Percentiles rank a stretch among this genome's conserved stretches.
These are phyloP conservation scores for mouse (Mus musculus) DNA, from an alignment of 2,113 vertebrate species.

Conservation along the genomic window DNA sequence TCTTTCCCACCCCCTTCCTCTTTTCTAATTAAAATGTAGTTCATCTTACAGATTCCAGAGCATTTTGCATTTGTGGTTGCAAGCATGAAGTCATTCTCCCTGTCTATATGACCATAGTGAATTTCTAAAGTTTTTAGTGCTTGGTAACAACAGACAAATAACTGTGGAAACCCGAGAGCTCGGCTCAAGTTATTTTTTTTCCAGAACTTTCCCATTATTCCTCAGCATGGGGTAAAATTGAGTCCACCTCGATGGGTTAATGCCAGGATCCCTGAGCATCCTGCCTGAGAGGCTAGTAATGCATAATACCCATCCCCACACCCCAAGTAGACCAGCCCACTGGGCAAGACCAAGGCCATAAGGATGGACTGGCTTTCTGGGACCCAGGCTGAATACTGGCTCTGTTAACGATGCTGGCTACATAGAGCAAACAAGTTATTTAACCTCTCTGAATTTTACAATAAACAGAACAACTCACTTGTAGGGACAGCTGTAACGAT, in stretches of 20 bases:
- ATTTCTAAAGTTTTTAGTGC: conserved; percentile 79
- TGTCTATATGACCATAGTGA: conserved; percentile 84
- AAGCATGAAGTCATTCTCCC: conserved; percentile 87
- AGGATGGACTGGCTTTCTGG: neutral
- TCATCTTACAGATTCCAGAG: conserved; percentile 85
- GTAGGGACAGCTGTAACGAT: neutral
- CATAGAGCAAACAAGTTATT: neutral
- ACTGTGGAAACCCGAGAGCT: conserved; percentile 84
- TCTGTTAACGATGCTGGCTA: neutral
- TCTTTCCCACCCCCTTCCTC: conserved; percentile 80
- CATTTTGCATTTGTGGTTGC: conserved; percentile 85
- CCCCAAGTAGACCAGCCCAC: neutral
- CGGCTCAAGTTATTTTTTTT: conserved; percentile 76
- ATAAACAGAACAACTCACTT: neutral
- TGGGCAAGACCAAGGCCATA: neutral
- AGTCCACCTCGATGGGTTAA: conserved; percentile 57
- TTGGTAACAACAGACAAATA: conserved; percentile 88
- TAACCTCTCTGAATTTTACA: conserved; percentile 2
- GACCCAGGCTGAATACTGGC: neutral
- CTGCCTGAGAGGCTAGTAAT: neutral
- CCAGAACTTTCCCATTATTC: conserved; percentile 78
- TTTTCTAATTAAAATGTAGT: conserved; percentile 84
- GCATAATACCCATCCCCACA: neutral
- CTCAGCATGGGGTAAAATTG: conserved; percentile 73
- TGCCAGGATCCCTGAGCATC: conserved; percentile 41